Evolutionary conservation across 2,888 invertebrate species (phyloP).

Genomic region (Aspidiotus rigidus): DNA sequence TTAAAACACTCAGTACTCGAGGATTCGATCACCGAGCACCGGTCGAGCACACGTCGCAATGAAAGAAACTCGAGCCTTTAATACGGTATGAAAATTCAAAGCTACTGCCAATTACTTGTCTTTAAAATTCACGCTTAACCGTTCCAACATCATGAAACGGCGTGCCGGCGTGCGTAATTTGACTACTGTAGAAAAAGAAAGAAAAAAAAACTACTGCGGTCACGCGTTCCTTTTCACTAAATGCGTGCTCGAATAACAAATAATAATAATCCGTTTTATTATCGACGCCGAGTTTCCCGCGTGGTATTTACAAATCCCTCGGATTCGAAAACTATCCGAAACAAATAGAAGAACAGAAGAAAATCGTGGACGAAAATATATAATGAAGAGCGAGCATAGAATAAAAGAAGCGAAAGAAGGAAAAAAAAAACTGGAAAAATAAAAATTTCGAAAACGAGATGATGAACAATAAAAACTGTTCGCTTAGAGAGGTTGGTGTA

Average conservation of each 20-base stretch:
- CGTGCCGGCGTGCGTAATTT: constrained; percentile 18
- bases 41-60: background rate
- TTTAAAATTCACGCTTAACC: constrained; percentile 15
- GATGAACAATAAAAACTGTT: constrained; percentile 28
- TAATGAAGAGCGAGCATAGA: background rate
- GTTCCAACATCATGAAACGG: constrained; percentile 10
- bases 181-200: constrained; percentile 18
- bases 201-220: constrained; percentile 19
- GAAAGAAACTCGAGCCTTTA: constrained; percentile 3
- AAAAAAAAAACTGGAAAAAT: constrained; percentile 24
- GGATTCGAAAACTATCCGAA: too few species aligned
- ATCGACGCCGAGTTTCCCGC: constrained; percentile 5
- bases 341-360: too few species aligned
- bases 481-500: constrained; percentile 12
- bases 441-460: constrained; percentile 24
- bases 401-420: background rate
- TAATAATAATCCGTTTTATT: constrained; percentile 31
- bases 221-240: constrained; percentile 28
- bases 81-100: constrained; percentile 2
- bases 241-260: constrained; percentile 32
- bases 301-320: constrained; percentile 9
- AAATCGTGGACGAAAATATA: too few species aligned
- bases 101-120: constrained; percentile 30
- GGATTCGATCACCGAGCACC: background rate
- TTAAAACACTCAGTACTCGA: too few species aligned